A percentile compares a stretch with the other conserved stretches of the same genome.
These are phyloP conservation scores for Melitaea cinxia DNA, from an alignment of 1,140 invertebrate species.

Conservation along the genomic window DNA sequence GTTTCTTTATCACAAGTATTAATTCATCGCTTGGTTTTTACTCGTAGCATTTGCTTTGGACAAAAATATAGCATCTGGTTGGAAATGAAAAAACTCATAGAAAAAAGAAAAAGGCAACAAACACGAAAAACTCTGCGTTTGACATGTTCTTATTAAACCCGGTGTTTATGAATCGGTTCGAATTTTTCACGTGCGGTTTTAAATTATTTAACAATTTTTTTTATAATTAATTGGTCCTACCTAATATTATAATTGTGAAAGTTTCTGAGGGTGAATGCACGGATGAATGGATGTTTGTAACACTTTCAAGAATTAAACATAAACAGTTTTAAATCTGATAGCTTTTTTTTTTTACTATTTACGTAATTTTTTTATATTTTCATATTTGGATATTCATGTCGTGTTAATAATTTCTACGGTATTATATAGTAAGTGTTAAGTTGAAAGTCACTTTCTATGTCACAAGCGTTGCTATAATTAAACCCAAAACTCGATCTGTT, in stretches of 20 bases:
- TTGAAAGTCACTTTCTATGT: too few relatives aligned
- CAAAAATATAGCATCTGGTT: neutral
- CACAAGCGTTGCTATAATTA: too few relatives aligned
- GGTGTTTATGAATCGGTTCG: conserved; percentile 12
- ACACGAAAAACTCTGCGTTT: conserved; percentile 17
- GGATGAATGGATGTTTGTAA: too few relatives aligned
- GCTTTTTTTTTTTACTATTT: too few relatives aligned
- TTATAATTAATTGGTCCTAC: neutral
- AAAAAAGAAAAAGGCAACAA: conserved; percentile 13
- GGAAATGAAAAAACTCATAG: conserved; percentile 10
- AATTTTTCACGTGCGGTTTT: conserved; percentile 13
- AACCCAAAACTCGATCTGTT: conserved; percentile 32
- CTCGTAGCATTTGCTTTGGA: neutral
- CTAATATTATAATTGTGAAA: too few relatives aligned
- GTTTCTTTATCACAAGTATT: neutral
- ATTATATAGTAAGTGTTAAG: too few relatives aligned
- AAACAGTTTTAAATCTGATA: too few relatives aligned
- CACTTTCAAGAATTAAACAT: too few relatives aligned
- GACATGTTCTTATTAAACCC: conserved; percentile 12
- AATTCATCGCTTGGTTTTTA: neutral
- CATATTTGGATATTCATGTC: too few relatives aligned
- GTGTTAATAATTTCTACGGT: too few relatives aligned
- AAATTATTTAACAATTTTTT: neutral
- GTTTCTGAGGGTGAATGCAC: too few relatives aligned
- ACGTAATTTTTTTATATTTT: too few relatives aligned